These are phyloP conservation scores for Oegoconia quadripuncta DNA, from an alignment of 2,888 invertebrate genomes.

Conservation along the genomic window DNA sequence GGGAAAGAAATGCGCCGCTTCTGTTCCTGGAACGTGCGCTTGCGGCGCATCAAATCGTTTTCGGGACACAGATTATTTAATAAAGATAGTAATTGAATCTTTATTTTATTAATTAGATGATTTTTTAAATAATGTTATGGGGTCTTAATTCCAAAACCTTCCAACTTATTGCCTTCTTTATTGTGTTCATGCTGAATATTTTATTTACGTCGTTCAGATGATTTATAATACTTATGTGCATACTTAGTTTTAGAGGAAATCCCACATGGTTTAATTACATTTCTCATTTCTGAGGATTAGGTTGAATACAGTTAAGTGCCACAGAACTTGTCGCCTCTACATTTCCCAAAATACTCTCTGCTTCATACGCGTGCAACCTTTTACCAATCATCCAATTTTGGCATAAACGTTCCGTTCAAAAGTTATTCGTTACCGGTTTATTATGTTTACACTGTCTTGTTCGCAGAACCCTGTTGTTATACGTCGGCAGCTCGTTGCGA, in stretches of 20 bases:
- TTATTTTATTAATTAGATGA: no score
- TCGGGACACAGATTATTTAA: conserved; percentile 22
- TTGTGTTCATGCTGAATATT: no score
- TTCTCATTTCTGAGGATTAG: no score
- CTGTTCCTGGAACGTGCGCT: conserved; percentile 62
- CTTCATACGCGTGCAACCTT: conserved; percentile 27
- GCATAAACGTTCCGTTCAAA: conserved; percentile 39
- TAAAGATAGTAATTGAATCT: neutral
- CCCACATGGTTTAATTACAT: no score
- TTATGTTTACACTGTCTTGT: conserved; percentile 51
- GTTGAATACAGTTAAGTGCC: no score
- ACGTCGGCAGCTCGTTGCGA: conserved; percentile 29
- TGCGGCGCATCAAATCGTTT: conserved; percentile 61
- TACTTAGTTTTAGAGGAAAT: no score
- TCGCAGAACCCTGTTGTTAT: conserved; percentile 38
- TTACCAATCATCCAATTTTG: conserved; percentile 61
- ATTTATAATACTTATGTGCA: no score
- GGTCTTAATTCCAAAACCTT: no score
- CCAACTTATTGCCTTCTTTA: no score
- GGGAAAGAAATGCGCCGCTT: conserved; percentile 62
- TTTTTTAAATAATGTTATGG: no score
- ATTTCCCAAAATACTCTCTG: conserved; percentile 24
- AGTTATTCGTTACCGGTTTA: conserved; percentile 49
- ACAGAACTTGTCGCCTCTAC: neutral
- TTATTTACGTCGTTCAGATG: no score